Evolutionary conservation across 2,888 invertebrate genomes (phyloP).

Genomic region (Monochamus alternatus): DNA sequence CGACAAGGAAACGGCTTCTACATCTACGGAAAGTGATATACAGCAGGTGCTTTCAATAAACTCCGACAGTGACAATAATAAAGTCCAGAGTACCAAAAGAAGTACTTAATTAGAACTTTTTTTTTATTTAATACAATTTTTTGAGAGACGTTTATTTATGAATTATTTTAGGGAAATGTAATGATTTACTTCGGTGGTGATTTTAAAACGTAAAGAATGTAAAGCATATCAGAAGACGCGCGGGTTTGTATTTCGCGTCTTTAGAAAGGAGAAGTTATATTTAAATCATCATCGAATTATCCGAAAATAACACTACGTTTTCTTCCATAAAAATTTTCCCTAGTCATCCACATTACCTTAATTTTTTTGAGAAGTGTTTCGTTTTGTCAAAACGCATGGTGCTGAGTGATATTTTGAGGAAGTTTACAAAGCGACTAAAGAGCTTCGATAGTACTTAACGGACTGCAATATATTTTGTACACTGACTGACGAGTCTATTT

Average conservation of each 20-base stretch:
- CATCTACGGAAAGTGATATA: conserved; percentile 41
- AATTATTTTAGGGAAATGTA: neutral
- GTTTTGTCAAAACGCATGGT: neutral
- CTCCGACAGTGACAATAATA: conserved; percentile 35
- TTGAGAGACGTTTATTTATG: conserved; percentile 8
- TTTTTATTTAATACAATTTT: conserved; percentile 2
- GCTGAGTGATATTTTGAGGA: conserved; percentile 6
- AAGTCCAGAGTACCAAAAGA: conserved; percentile 25
- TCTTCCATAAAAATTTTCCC: neutral
- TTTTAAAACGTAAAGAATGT: neutral
- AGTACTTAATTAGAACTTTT: conserved; percentile 28
- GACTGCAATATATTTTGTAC: conserved; percentile 45
- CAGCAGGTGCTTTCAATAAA: conserved; percentile 48
- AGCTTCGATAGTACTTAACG: conserved; percentile 37
- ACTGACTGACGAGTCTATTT: conserved; percentile 52
- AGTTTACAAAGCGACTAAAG: neutral
- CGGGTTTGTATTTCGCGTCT: too few species aligned
- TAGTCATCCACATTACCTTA: neutral
- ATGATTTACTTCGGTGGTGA: conserved; percentile 4
- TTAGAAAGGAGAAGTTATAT: neutral
- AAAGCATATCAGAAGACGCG: too few species aligned
- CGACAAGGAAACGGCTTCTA: conserved; percentile 37
- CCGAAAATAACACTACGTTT: neutral
- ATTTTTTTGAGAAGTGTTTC: too few species aligned
- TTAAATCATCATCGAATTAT: neutral